phyloP scores from a whole-genome alignment of 2,888 invertebrate genomes.

The Apeira syringaria region DNA sequence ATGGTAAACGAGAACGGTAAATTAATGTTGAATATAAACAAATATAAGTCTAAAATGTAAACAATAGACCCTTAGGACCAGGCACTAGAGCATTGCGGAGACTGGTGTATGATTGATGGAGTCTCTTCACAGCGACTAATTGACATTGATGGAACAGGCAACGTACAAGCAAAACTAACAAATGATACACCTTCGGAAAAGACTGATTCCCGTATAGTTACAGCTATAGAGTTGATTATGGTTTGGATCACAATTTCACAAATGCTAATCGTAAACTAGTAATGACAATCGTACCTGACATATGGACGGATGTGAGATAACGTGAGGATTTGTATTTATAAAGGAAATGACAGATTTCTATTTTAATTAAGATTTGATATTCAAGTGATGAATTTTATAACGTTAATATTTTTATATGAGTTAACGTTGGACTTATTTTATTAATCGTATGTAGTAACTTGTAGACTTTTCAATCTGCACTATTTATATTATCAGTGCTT shows the following conservation, averaged over 20 bases:
- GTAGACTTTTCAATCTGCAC: no score
- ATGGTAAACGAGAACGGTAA: no score
- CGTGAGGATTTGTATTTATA: conserved; percentile 42
- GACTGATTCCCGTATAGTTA: conserved; percentile 28
- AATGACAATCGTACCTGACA: conserved; percentile 46
- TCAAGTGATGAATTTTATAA: conserved; percentile 7
- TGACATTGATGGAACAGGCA: conserved; percentile 81
- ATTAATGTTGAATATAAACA: conserved; percentile 22
- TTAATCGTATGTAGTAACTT: no score
- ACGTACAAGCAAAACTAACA: conserved; percentile 45
- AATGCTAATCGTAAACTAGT: conserved; percentile 19
- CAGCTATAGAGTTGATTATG: conserved; percentile 39
- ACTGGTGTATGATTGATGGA: conserved; percentile 74
- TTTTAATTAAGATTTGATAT: conserved; percentile 44
- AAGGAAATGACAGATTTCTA: conserved; percentile 47
- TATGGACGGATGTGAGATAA: conserved; percentile 53
- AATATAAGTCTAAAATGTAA: conserved; percentile 52
- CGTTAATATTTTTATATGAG: no score
- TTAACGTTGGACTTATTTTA: no score
- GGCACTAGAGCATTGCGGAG: conserved; percentile 44
- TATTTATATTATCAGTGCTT: no score
- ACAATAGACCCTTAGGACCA: conserved; percentile 66
- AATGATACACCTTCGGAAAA: conserved; percentile 35
- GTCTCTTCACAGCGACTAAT: conserved; percentile 76
- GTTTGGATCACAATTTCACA: conserved; percentile 16